phyloP scores from a whole-genome alignment of 1,140 invertebrate species.

The Thaumetopoea pityocampa region DNA sequence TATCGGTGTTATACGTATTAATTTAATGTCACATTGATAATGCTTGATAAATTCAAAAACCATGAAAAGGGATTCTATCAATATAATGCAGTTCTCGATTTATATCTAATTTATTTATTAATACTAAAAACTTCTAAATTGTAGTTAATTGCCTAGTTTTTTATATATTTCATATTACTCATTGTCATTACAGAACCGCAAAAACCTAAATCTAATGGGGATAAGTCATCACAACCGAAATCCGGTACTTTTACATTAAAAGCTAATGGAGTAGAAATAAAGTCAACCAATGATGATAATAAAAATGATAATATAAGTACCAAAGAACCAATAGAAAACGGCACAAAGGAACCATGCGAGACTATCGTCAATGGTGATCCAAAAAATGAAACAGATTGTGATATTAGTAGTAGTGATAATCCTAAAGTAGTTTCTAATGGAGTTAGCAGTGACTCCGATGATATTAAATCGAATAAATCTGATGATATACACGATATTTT shows the following conservation, averaged over 20 bases:
- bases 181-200: conserved; percentile 43
- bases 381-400: conserved; percentile 65
- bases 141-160: neutral
- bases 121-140: conserved; percentile 1
- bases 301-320: conserved; percentile 54
- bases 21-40: no score
- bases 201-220: conserved; percentile 46
- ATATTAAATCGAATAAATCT: conserved; percentile 56
- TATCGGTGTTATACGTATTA: no score
- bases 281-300: conserved; percentile 39
- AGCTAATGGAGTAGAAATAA: conserved; percentile 46
- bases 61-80: no score
- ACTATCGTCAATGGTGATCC: conserved; percentile 59
- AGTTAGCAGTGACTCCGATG: conserved; percentile 60
- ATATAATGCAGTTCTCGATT: neutral
- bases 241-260: conserved; percentile 37
- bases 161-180: conserved; percentile 1
- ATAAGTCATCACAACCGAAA: conserved; percentile 46
- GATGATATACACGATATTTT: conserved; percentile 40
- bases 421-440: conserved; percentile 69
- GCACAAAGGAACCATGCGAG: conserved; percentile 41
- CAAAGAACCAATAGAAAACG: conserved; percentile 67
- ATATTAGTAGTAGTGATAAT: conserved; percentile 72
- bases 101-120: conserved; percentile 4
- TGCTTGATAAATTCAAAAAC: no score